Base-by-base conservation (phyloP, 2,888 invertebrate genomes). In the Euphydryas editha region DNA sequence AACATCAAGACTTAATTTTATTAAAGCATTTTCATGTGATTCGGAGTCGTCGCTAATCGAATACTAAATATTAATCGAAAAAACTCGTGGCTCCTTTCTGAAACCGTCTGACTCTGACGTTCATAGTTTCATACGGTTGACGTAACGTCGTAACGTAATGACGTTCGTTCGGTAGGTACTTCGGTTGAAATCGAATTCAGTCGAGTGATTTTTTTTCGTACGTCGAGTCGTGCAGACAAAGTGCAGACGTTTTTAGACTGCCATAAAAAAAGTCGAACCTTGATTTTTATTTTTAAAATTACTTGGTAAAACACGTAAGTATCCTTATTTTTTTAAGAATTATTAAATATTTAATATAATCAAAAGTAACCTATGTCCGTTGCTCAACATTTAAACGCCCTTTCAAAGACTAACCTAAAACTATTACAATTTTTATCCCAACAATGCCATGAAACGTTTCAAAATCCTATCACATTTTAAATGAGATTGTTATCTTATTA, bases 271-370 rank as follows among this genome's bases (percentile, higher is more conserved):
- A 39, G 21, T 62, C 47, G 37, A 47, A 18, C 57, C 17, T 62
- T 30, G 37, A 37, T 49, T 57, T 20, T 51, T 51, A n/a, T n/a
- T n/a, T 36, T 59, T 57, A 20, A 65, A 62, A 57, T 62, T 65
- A 54, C 55, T 59, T 56, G 17, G 58, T 59, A 49, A 62, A 44
- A 65, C 46, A 59, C 18, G 68, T 69, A 36, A 69, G 68, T 69
- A 59, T 15, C n/a, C 21, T 21, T 18, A 21, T 59, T 18, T 47
- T n/a, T 17, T 17, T 11, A 20, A 30, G 30, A 60, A 57, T 47
- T 8, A 36, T 36, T 6, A 17, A 36, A 36, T 54, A 17, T 36
- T 17, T 1, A 4, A 54, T 54, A n/a, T 30, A 3, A 36, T 54
- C 10, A 36, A 36, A 36, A 36, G 0, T 11, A 17, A 17, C 36